Conservation (phyloP, 2,797 vertebrate genomes). For the Myotis vivesi region DNA sequence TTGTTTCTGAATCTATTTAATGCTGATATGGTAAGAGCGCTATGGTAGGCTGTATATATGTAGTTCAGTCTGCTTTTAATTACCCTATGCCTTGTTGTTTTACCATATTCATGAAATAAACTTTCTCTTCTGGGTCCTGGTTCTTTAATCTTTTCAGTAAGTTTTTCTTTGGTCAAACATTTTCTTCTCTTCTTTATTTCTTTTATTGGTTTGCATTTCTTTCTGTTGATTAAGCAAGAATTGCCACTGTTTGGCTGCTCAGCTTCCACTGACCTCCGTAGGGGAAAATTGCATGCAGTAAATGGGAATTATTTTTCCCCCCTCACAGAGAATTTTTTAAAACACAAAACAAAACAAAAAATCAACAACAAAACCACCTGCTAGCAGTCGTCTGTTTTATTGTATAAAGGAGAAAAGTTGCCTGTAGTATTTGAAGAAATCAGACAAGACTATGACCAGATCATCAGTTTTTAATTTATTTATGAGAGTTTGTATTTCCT, state of each 20-base stretch:
- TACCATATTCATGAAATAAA: conserved; percentile 19
- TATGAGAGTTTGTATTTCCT: not conserved
- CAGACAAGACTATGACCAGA: not conserved
- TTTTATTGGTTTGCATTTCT: conserved; percentile 52
- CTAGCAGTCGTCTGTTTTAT: not conserved
- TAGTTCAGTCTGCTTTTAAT: not conserved
- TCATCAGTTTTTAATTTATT: not conserved
- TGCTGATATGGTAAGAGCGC: not conserved
- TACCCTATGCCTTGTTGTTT: conserved; percentile 28
- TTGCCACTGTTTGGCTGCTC: not conserved
- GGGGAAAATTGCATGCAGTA: conserved; percentile 4
- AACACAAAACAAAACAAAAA: not conserved
- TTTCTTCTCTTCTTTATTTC: conserved; percentile 45
- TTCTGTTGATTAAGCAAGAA: conserved; percentile 45
- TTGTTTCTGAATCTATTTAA: conserved; percentile 17
- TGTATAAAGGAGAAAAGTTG: not conserved
- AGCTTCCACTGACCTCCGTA: conserved; percentile 15
- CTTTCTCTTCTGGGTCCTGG: not conserved
- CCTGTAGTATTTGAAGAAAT: not conserved
- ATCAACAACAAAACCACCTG: not conserved
- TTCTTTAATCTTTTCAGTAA: conserved; percentile 20
- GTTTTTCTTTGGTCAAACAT: conserved; percentile 11
- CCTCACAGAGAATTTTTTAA: conserved; percentile 30
- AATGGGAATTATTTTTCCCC: conserved; percentile 26
- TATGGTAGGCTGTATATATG: not conserved